Evolutionary conservation across 2,888 invertebrate genomes (phyloP).

Genomic region (Temnothorax unifasciatus): DNA sequence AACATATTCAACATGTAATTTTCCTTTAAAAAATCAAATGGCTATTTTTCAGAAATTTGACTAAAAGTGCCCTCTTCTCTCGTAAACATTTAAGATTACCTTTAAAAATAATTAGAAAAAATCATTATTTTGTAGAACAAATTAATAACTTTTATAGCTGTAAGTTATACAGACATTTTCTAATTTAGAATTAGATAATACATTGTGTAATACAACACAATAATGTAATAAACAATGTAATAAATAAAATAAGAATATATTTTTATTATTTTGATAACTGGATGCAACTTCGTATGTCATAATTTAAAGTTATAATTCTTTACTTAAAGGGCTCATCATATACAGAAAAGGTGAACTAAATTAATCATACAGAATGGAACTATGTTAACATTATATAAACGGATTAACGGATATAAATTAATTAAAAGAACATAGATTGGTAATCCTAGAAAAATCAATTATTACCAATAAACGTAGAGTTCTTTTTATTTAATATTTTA

Average conservation of each 20-base stretch:
- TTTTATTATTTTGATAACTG: background rate
- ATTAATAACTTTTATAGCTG: background rate
- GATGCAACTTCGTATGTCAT: background rate
- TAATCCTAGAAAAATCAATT: constrained; percentile 24
- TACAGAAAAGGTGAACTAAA: background rate
- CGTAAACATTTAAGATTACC: background rate
- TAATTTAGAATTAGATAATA: background rate
- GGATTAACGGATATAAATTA: constrained; percentile 9
- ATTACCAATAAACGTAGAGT: constrained; percentile 52
- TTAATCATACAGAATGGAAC: background rate
- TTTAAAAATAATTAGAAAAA: background rate
- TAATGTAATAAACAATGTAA: background rate
- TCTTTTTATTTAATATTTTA: constrained; percentile 65
- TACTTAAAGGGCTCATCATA: background rate
- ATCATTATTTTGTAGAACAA: background rate
- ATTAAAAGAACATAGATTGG: constrained; percentile 4
- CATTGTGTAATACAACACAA: background rate
- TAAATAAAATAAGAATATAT: background rate
- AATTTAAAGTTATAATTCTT: background rate
- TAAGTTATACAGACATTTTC: background rate
- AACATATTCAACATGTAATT: background rate
- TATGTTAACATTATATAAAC: background rate
- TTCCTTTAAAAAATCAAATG: background rate
- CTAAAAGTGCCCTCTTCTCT: no score
- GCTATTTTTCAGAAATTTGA: background rate